Base-by-base conservation (phyloP, 1,140 invertebrate genomes). In the Drosophila carrolli region DNA sequence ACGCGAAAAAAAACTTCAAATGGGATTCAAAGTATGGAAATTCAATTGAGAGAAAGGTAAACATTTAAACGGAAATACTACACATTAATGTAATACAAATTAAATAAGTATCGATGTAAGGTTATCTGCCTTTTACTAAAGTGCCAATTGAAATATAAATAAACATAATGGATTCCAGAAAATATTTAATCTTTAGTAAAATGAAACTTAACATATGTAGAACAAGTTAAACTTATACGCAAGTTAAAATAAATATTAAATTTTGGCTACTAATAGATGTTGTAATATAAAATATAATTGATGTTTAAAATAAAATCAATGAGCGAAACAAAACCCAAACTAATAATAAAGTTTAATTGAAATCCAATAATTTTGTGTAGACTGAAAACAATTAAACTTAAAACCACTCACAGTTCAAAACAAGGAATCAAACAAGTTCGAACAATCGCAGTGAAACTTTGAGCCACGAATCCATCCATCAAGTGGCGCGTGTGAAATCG, bases 401-500 rank as follows among this genome's bases (percentile, higher is more conserved):
- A 14, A 50, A 35, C 0, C 29, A 51, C 48, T 53, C 14, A 13
- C 0, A 37, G 50, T 19, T 53, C 19, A 14, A 27, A 59, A 37
- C 57, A 23, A 59, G 16, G 32, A 55, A 23, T 59, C 43, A 19
- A 14, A 47, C 19, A 40, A 51, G 48, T 51, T 51, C 4, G 48
- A 35, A 35, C 48, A 16, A 51, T 16, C 4, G 9, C 0, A 9
- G 2, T n/a, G 8, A 32, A 51, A 48, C 19, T 16, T 44, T 6
- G 27, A 38, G 16, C 16, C 13, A 16, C 19, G 13, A 61, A 58
- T 11, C 48, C 10, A 56, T 71, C 43, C 50, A 47, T 23, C 29
- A 35, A 38, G 38, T 27, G 4, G n/a, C 10, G 50, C 35, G 19
- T 29, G 43, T 40, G n/a, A 57, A 70, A 50, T 50, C 66, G 44